These are phyloP conservation scores for Bergia puertoricense DNA, from an alignment of 92 coral and sea anemone genomes.

Conservation along the genomic window DNA sequence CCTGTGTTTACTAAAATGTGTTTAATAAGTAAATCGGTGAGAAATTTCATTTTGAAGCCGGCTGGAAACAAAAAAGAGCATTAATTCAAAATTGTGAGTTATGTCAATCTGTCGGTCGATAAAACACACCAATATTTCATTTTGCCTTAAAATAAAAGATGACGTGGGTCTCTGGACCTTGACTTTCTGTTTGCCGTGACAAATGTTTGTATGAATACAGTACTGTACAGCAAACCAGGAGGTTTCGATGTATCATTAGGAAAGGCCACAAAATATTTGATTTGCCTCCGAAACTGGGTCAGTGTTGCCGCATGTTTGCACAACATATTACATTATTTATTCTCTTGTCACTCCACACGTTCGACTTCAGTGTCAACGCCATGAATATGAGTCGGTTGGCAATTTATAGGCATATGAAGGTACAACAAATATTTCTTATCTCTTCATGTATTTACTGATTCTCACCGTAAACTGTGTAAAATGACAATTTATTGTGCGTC, in stretches of 20 bases:
- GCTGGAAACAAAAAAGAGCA: not conserved
- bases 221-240: constrained; percentile 22
- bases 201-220: constrained; percentile 4
- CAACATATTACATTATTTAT: constrained; percentile 20
- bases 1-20: constrained; percentile 1
- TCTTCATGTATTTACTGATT: not conserved
- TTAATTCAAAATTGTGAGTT: not conserved
- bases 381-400: not conserved
- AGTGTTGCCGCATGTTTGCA: constrained; percentile 4
- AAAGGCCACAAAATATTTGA: not conserved
- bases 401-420: not conserved
- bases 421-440: not conserved
- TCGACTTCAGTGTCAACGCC: not conserved
- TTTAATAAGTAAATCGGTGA: constrained; percentile 5
- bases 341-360: not conserved
- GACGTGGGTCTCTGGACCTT: not conserved
- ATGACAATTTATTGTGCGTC: not conserved
- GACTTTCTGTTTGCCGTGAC: not conserved
- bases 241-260: constrained; percentile 20
- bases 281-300: constrained; percentile 6
- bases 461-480: constrained; percentile 1
- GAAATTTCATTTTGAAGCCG: not conserved
- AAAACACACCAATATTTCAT: too few species aligned
- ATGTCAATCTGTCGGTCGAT: not conserved
- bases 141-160: not conserved